Conservation (phyloP, 2,888 invertebrate genomes). For the Rhopalosiphum nymphaeae region DNA sequence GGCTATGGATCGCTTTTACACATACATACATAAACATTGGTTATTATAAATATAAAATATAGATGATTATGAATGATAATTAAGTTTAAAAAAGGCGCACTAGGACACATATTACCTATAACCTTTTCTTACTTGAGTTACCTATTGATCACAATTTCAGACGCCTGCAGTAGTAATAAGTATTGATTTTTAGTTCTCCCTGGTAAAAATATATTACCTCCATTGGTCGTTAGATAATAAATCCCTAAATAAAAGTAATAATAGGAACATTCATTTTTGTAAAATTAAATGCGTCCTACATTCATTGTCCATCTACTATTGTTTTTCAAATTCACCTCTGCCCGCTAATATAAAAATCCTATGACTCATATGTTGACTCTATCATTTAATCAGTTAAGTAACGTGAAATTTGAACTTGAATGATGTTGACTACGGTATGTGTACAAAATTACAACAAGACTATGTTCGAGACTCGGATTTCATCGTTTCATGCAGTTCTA, state of each 20-base stretch:
- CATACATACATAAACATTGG: no score
- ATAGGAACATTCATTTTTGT: neutral
- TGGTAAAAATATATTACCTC: neutral
- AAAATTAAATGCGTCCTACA: neutral
- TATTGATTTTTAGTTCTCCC: neutral
- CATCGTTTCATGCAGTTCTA: neutral
- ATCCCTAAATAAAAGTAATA: neutral
- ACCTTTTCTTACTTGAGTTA: neutral
- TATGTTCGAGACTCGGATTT: neutral
- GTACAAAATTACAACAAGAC: neutral
- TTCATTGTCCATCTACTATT: neutral
- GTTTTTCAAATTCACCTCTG: neutral
- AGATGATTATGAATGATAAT: no score
- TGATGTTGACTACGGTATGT: neutral
- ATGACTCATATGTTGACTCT: neutral
- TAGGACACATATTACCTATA: neutral
- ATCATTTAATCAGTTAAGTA: constrained; percentile 1
- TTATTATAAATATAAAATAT: no score
- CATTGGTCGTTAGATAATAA: neutral
- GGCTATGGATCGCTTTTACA: no score
- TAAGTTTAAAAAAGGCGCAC: neutral
- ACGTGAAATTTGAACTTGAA: constrained; percentile 20
- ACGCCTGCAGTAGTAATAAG: neutral
- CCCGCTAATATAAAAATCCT: neutral
- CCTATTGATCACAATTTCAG: neutral